These are phyloP conservation scores for Manis crassicaudata DNA, from an alignment of 2,797 vertebrate species.

Conservation along the genomic window DNA sequence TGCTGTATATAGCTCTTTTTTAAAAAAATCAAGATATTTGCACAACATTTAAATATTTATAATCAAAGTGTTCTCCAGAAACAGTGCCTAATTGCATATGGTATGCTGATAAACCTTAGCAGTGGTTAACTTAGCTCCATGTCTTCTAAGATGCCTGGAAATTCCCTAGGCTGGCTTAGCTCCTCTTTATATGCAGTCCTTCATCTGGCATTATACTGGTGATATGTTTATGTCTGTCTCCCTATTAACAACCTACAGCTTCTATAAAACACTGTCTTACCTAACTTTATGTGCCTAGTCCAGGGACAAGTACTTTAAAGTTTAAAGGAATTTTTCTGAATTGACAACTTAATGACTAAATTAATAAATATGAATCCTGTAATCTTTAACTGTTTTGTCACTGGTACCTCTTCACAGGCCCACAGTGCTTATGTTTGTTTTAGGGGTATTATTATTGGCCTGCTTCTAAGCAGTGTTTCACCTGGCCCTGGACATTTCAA, in stretches of 20 bases:
- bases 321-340: constrained; percentile 5
- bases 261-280: not conserved
- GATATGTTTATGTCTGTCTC: not conserved
- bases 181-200: not conserved
- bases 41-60: not conserved
- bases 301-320: constrained; percentile 5
- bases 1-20: too few species aligned
- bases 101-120: not conserved
- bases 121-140: not conserved
- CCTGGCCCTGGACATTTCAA: not conserved
- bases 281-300: not conserved
- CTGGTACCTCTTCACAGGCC: not conserved
- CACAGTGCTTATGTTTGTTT: not conserved
- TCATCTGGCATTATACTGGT: not conserved
- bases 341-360: constrained; percentile 23
- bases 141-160: not conserved
- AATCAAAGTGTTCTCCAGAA: constrained; percentile 17
- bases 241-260: not conserved
- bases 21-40: not conserved
- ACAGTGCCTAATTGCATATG: not conserved
- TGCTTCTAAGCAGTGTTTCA: not conserved
- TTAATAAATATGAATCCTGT: not conserved
- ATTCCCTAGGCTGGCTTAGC: not conserved
- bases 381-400: not conserved
- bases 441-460: not conserved